These are phyloP conservation scores for Aethina tumida DNA, from an alignment of 1,140 invertebrate genomes.

Conservation along the genomic window DNA sequence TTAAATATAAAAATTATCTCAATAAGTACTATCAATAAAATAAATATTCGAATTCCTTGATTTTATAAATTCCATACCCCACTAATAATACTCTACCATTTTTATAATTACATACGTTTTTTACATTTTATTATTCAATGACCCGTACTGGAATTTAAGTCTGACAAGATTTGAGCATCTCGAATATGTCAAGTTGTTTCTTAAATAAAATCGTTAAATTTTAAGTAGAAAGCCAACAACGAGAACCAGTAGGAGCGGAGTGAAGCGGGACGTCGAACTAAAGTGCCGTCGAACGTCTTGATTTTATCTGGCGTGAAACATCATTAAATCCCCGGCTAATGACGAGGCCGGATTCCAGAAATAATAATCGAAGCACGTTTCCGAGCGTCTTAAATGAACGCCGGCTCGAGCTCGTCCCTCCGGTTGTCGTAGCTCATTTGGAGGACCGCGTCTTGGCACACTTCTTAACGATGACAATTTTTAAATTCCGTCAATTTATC, in stretches of 20 bases:
- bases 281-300: slow-evolving; percentile 24
- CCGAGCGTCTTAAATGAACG: slow-evolving; percentile 6
- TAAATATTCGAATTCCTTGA: too few species aligned
- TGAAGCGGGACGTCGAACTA: slow-evolving; percentile 25
- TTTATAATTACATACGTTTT: too few species aligned
- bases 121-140: too few species aligned
- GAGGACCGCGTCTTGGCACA: slow-evolving; percentile 11
- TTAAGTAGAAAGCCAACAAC: too few species aligned
- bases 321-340: slow-evolving; percentile 35
- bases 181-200: too few species aligned
- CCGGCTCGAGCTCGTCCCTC: not conserved
- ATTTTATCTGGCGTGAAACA: slow-evolving; percentile 32
- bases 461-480: slow-evolving; percentile 24
- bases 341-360: slow-evolving; percentile 15
- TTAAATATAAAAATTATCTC: too few species aligned
- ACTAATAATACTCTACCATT: too few species aligned
- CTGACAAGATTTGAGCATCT: too few species aligned
- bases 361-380: slow-evolving; percentile 12
- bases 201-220: slow-evolving; percentile 28
- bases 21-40: too few species aligned
- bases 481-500: slow-evolving; percentile 21
- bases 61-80: too few species aligned
- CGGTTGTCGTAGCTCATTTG: slow-evolving; percentile 12
- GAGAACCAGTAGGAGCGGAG: too few species aligned
- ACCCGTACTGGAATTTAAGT: too few species aligned